These are phyloP conservation scores for Poecilia gillii DNA, from an alignment of 2,797 vertebrate genomes.

Conservation along the genomic window DNA sequence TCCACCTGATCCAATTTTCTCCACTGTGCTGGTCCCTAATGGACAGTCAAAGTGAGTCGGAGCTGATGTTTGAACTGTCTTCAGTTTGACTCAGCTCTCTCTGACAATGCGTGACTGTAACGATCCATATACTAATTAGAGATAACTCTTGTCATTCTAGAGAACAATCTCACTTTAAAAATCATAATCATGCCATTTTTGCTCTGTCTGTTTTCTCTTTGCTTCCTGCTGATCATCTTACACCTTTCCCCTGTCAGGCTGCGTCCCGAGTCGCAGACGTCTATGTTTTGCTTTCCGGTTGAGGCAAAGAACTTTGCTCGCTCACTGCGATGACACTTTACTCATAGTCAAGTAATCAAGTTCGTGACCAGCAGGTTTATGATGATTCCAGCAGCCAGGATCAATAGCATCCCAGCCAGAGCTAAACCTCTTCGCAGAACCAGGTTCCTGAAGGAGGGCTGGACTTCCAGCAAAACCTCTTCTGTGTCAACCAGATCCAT, in stretches of 20 bases:
- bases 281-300: constrained; percentile 5
- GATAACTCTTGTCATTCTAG: not conserved
- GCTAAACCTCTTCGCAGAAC: constrained; percentile 69
- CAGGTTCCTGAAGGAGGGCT: constrained; percentile 57
- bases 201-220: constrained; percentile 1
- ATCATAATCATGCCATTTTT: not conserved
- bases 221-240: constrained; percentile 8
- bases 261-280: constrained; percentile 7
- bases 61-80: constrained; percentile 12
- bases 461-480: fast-evolving
- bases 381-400: constrained; percentile 80
- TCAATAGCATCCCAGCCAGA: constrained; percentile 68
- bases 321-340: not conserved
- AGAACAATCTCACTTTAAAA: constrained; percentile 3
- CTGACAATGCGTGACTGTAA: not conserved
- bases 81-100: constrained; percentile 19
- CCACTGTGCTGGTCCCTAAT: constrained; percentile 19
- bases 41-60: constrained; percentile 21
- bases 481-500: constrained; percentile 23
- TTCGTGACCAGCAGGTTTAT: constrained; percentile 65
- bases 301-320: not conserved
- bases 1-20: constrained; percentile 27
- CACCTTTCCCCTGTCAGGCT: not conserved
- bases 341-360: constrained; percentile 45
- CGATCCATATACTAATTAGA: not conserved